Evolutionary conservation across 1,140 invertebrate species (phyloP).

Genomic region (Caenorhabditis briggsae): DNA sequence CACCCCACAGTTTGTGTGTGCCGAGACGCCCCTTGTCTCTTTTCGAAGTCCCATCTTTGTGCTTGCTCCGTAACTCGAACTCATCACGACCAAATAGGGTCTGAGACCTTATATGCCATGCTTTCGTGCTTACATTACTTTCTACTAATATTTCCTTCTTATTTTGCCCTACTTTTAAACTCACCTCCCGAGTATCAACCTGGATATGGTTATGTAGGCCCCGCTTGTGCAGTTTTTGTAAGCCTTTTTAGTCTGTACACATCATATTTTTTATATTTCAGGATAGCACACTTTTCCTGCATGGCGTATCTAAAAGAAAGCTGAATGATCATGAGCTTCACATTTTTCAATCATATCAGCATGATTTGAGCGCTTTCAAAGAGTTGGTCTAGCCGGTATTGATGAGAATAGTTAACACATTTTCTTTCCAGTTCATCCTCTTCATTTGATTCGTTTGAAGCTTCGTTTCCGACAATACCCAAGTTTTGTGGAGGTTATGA

Average conservation of each 20-base stretch:
- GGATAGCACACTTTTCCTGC: slow-evolving; percentile 60
- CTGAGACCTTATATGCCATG: slow-evolving; percentile 16
- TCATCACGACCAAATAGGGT: slow-evolving; percentile 55
- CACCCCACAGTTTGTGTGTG: slow-evolving; percentile 31
- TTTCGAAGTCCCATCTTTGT: slow-evolving; percentile 42
- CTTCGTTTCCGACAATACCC: slow-evolving; percentile 49
- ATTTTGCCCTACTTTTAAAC: neutral
- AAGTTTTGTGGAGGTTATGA: slow-evolving; percentile 56
- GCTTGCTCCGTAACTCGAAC: slow-evolving; percentile 47
- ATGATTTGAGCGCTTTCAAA: slow-evolving; percentile 37
- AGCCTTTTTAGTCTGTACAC: neutral
- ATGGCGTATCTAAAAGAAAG: slow-evolving; percentile 51
- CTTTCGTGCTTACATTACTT: neutral
- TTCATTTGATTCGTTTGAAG: slow-evolving; percentile 45
- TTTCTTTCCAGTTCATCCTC: slow-evolving; percentile 6
- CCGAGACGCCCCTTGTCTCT: slow-evolving; percentile 40
- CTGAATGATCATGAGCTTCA: slow-evolving; percentile 23
- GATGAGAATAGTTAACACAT: neutral
- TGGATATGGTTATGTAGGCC: slow-evolving; percentile 35
- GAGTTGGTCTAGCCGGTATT: neutral
- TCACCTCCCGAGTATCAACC: slow-evolving; percentile 33
- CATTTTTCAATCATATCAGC: slow-evolving; percentile 47
- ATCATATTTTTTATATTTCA: neutral
- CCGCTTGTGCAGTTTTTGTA: slow-evolving; percentile 35
- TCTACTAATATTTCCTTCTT: neutral